Evolutionary conservation across 2,113 vertebrate species (phyloP).

Genomic region (Balaeniceps rex): DNA sequence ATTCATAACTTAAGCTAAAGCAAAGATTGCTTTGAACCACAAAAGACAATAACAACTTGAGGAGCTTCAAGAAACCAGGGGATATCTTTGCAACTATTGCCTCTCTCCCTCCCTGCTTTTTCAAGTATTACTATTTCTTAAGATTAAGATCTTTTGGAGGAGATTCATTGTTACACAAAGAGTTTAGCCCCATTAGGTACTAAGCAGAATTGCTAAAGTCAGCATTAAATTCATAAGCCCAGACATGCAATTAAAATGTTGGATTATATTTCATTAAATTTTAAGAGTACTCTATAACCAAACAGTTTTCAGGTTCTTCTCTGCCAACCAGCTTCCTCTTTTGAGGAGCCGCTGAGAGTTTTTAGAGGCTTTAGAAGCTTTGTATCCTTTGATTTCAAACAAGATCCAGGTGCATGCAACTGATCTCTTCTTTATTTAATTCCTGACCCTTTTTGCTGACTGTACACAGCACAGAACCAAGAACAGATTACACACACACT

Average conservation of each 20-base stretch:
- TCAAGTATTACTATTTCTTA: neutral
- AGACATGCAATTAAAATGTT: neutral
- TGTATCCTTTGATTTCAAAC: neutral
- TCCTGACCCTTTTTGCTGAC: neutral
- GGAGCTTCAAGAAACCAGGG: neutral
- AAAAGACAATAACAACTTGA: neutral
- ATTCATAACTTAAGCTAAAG: neutral
- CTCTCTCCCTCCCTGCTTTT: neutral
- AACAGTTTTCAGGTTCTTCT: neutral
- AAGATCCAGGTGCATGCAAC: neutral
- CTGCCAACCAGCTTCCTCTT: neutral
- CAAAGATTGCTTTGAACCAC: neutral
- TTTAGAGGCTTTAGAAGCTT: neutral
- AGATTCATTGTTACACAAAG: neutral
- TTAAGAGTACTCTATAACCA: neutral
- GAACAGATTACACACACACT: neutral
- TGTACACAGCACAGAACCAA: neutral
- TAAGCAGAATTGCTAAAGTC: neutral
- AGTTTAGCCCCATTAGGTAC: neutral
- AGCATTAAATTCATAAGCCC: neutral
- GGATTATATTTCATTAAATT: neutral
- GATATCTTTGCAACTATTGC: neutral
- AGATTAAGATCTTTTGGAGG: neutral
- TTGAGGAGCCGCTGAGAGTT: neutral
- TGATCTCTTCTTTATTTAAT: neutral